These are phyloP conservation scores for Dascillus cervinus DNA, from an alignment of 2,888 invertebrate species.

Conservation along the genomic window DNA sequence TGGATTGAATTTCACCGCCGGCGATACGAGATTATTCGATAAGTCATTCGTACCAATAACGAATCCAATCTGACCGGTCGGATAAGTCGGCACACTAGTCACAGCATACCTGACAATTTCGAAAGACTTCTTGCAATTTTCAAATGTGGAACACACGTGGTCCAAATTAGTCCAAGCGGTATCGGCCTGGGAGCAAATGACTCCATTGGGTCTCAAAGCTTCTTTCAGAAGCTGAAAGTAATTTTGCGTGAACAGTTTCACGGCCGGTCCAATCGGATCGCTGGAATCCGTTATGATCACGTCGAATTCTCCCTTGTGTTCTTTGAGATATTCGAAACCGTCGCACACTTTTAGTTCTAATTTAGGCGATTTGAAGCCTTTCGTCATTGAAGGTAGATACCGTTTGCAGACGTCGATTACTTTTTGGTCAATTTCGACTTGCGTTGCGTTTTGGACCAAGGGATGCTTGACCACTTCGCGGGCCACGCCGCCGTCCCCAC, in stretches of 20 bases:
- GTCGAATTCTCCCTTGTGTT: constrained; percentile 80
- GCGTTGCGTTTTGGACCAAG: constrained; percentile 64
- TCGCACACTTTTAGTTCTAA: constrained; percentile 73
- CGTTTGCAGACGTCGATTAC: constrained; percentile 87
- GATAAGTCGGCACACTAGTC: constrained; percentile 89
- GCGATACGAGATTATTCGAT: constrained; percentile 59
- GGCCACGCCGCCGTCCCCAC: constrained; percentile 96
- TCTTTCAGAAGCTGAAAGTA: constrained; percentile 61
- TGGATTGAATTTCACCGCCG: constrained; percentile 54
- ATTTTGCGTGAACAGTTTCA: constrained; percentile 47
- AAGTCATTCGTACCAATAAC: constrained; percentile 74
- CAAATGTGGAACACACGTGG: constrained; percentile 67
- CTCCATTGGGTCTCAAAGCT: constrained; percentile 76
- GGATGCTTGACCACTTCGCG: constrained; percentile 94
- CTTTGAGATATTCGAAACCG: constrained; percentile 90
- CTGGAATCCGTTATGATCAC: constrained; percentile 98
- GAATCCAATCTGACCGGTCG: constrained; percentile 95
- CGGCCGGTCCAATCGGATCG: constrained; percentile 85
- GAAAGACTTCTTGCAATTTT: constrained; percentile 71
- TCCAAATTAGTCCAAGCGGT: constrained; percentile 74
- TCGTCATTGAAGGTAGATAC: constrained; percentile 85
- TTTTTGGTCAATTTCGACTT: constrained; percentile 88
- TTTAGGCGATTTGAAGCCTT: constrained; percentile 77
- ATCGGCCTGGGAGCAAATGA: constrained; percentile 86
- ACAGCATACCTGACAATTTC: constrained; percentile 65